Evolutionary conservation across 1,140 invertebrate genomes (phyloP).

Genomic region (Drosophila tristis): DNA sequence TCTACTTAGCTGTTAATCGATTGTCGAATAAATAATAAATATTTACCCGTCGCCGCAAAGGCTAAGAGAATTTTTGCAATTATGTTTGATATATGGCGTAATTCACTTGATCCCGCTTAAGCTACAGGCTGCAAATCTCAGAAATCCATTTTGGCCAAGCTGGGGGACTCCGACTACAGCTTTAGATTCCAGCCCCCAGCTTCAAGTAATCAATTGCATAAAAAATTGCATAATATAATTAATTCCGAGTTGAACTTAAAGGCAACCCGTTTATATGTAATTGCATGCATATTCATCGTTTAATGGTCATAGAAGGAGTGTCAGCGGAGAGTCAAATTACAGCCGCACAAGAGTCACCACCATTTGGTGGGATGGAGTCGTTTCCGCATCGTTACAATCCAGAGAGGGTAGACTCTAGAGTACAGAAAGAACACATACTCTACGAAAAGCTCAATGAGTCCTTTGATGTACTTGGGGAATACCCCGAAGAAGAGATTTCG

Average conservation of each 20-base stretch:
- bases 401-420: no score
- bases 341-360: no score
- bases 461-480: no score
- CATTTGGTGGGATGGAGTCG: slow-evolving; percentile 7
- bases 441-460: no score
- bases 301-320: not conserved
- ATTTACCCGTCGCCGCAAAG: slow-evolving; percentile 17
- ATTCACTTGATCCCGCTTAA: slow-evolving; percentile 21
- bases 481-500: no score
- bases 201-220: slow-evolving; percentile 45
- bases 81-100: slow-evolving; percentile 43
- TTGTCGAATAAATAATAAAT: slow-evolving; percentile 36
- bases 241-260: not conserved
- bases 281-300: slow-evolving; percentile 45
- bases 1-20: slow-evolving; percentile 51
- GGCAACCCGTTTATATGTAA: slow-evolving; percentile 45
- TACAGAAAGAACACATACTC: no score
- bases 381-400: slow-evolving; percentile 20
- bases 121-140: slow-evolving; percentile 8
- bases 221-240: slow-evolving; percentile 50
- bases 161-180: slow-evolving; percentile 5
- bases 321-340: not conserved
- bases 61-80: slow-evolving; percentile 15
- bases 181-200: slow-evolving; percentile 11
- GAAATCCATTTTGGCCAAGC: slow-evolving; percentile 14